Percentiles rank a stretch among this genome's conserved stretches.
phyloP scores from a whole-genome alignment of 2,113 vertebrate genomes.

The Podilymbus podiceps region DNA sequence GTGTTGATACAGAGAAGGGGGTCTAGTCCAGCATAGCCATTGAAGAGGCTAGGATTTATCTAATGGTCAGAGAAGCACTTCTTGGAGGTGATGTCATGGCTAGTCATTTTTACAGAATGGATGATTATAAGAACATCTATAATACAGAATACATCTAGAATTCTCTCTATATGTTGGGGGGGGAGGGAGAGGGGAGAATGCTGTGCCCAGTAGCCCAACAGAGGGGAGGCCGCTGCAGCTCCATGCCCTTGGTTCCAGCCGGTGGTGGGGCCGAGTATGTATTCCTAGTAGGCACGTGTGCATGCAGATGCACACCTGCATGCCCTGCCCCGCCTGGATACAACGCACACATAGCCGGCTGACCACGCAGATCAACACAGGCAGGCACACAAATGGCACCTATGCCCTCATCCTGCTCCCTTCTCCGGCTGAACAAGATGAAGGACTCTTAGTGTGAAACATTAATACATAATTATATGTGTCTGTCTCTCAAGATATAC shows the following conservation, averaged over 20 bases:
- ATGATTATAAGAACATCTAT: neutral
- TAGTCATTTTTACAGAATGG: neutral
- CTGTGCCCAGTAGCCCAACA: neutral
- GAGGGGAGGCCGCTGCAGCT: neutral
- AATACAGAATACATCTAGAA: neutral
- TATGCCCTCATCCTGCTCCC: neutral
- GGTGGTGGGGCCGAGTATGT: neutral
- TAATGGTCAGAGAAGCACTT: neutral
- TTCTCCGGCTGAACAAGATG: neutral
- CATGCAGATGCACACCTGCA: fast-evolving
- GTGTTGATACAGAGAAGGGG: neutral
- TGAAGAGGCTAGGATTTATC: neutral
- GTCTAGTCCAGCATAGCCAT: neutral
- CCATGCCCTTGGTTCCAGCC: neutral
- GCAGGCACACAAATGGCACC: neutral
- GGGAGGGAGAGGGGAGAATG: fast-evolving
- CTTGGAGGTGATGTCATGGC: neutral
- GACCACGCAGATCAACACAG: neutral
- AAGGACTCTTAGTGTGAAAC: neutral
- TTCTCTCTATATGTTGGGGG: neutral
- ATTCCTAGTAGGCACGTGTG: neutral
- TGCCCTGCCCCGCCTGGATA: fast-evolving
- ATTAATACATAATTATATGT: neutral
- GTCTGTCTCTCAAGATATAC: fast-evolving
- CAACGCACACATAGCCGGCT: neutral